Evolutionary conservation across 23 tunicate genomes (phyloP).

Genomic region (Phallusia fumigata): DNA sequence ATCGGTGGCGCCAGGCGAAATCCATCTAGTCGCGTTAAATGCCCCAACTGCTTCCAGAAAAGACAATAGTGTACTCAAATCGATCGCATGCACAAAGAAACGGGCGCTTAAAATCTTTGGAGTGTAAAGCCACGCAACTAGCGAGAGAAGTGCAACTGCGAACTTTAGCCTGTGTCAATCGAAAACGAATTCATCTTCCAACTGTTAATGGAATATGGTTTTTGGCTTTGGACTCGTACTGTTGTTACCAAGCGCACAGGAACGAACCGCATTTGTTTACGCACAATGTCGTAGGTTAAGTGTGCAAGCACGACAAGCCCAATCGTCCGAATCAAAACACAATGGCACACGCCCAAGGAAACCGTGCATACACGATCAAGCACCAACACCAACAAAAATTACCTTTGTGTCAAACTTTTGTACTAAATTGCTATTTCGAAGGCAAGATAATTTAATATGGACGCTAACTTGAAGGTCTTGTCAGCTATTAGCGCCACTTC

Average conservation of each 20-base stretch:
- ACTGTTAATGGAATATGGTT: background rate
- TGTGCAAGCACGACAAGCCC: background rate
- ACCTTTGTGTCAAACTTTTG: no score
- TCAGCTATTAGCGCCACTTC: no score
- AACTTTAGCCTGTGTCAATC: no score
- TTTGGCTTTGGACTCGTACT: background rate
- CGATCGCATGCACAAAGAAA: background rate
- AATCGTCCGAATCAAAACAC: conserved; percentile 5
- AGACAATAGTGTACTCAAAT: conserved; percentile 8
- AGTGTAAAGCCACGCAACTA: background rate
- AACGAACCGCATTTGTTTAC: background rate
- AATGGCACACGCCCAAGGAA: background rate
- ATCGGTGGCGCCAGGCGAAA: conserved; percentile 7
- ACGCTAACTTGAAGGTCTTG: no score
- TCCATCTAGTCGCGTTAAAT: conserved; percentile 15
- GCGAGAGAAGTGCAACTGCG: background rate
- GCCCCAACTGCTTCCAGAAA: background rate
- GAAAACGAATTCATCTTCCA: no score
- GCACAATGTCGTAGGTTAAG: conserved; percentile 13
- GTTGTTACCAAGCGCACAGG: background rate
- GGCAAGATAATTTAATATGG: no score
- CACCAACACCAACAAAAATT: no score
- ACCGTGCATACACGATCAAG: no score
- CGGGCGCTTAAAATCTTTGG: background rate
- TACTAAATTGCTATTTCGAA: no score